A percentile compares a stretch with the other conserved stretches of the same genome.
phyloP scores from a whole-genome alignment of 2,797 vertebrate species.

The Mormyrops attenuatus region DNA sequence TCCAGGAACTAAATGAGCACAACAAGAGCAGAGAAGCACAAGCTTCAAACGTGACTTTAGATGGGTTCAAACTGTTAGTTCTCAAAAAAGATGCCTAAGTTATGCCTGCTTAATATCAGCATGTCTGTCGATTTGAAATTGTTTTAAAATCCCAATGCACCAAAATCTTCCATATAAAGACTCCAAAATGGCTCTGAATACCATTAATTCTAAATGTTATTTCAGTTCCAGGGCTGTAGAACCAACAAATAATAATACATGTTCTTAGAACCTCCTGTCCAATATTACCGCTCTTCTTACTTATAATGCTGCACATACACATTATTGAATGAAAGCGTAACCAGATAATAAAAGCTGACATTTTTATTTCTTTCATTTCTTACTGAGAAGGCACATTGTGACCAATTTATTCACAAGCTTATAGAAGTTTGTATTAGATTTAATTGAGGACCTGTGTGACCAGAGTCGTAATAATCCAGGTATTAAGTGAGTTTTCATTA shows the following conservation, averaged over 20 bases:
- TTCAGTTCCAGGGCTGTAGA: background rate
- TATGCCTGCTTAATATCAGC: background rate
- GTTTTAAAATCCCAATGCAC: background rate
- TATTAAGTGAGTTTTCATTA: conserved; percentile 50
- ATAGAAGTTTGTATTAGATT: conserved; percentile 60
- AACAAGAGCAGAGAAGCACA: background rate
- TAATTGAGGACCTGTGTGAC: conserved; percentile 53
- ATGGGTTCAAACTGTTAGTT: background rate
- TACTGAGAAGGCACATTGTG: conserved; percentile 18
- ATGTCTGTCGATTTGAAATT: background rate
- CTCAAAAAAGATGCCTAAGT: background rate
- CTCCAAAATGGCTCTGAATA: background rate
- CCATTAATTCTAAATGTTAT: background rate
- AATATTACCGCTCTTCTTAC: background rate
- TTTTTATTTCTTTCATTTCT: conserved; percentile 16
- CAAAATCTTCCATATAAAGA: background rate
- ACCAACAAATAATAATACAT: background rate
- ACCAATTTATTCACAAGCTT: conserved; percentile 52
- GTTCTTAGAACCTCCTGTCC: background rate
- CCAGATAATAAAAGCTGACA: conserved; percentile 20
- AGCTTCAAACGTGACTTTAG: background rate
- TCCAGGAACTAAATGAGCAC: background rate
- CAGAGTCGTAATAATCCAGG: conserved; percentile 40
- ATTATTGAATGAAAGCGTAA: conserved; percentile 13
- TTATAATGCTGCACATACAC: conserved; percentile 9